Evolutionary conservation across 2,888 invertebrate genomes (phyloP), one percentile per base, ranked within the genome.

Genomic region (Lasius platythorax): DNA sequence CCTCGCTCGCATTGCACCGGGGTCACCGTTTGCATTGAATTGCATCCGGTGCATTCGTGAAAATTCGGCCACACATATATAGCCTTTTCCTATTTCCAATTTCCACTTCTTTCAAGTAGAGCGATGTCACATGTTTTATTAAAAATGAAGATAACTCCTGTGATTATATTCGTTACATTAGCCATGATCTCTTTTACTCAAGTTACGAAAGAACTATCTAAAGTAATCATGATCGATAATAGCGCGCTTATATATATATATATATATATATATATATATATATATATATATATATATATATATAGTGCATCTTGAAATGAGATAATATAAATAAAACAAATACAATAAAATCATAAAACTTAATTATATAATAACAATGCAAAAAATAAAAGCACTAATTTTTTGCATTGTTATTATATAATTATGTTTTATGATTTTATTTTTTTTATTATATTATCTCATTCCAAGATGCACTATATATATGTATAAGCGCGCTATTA

Each of bases 81-180:
- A 74, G 46, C 61, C 30, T 61, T 82, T 63, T 46, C 46, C 46
- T 72, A 58, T 58, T 46, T 61, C 50, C 50, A 4, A 37, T 33
- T 30, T 11, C 30, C 67, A 15, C 37, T 56, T 76, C 3, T 5
- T n/a, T 12, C 56, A 33, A 74, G 15, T 15, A n/a, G 2, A 33
- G 4, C 61, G 12, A 43, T 61, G 28, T 46, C 15, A 9, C 15
- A n/a, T 33, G 8, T 63, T 23, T 75, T 64, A 46, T 64, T 33
- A n/a, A 15, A 9, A 23, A 4, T 2, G 0, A 63, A 15, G 30
- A 33, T 63, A 12, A 18, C 1, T 9, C 11, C 18, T 28, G 2
- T 28, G 23, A 67, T 70, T 61, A 76, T 53, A 76, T 53, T 64
- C 23, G 40, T 43, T 66, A 50, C 23, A 64, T 64, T 46, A 46